Base-by-base conservation (phyloP, 2,113 vertebrate species). In the Ranitomeya imitator region DNA sequence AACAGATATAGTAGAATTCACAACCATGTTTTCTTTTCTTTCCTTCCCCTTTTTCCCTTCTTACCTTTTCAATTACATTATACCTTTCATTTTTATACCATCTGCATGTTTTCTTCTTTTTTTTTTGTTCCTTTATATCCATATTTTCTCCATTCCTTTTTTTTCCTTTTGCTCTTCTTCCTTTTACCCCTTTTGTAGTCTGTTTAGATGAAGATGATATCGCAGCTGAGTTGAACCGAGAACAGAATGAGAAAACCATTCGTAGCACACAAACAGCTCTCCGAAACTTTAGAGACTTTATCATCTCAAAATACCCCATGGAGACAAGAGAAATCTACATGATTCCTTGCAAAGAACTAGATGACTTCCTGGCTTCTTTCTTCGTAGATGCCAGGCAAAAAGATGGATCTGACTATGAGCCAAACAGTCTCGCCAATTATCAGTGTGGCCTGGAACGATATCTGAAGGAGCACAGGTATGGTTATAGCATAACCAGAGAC, bases 241-340 rank as follows among this genome's bases (percentile, higher is more conserved):
- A 97, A 91, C 96, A 97, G 94, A 97, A 97, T 0, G 96, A 97
- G 91, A 97, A 97, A 93, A 97, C 96, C 65, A 96, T 97, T 91
- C 94, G 96, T 82, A 97, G 96, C 94, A 97, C 96, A 0, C 95
- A 96, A 92, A 97, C 96, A 0, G 96, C 96, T 86, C 94, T 97
- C 61, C 95, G 96, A 89, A 97, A 97, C 92, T 97, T 96, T 92
- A 93, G 95, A 0, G 96, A 97, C 71, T 97, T 96, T 91, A 96
- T 97, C 84, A 95, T 96, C 91, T 94, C 96, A 89, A 97, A 96
- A 85, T 97, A 97, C 65, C 96, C 96, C 21, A 94, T 94, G 0
- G 96, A 97, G 90, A 95, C 93, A 0, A 91, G 96, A 55, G 96
- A 97, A 91, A 96, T 97, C 86, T 96, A 96, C 1, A 93, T 93